Evolutionary conservation across 2,888 invertebrate species (phyloP).

Genomic region (Monopis laevigella): DNA sequence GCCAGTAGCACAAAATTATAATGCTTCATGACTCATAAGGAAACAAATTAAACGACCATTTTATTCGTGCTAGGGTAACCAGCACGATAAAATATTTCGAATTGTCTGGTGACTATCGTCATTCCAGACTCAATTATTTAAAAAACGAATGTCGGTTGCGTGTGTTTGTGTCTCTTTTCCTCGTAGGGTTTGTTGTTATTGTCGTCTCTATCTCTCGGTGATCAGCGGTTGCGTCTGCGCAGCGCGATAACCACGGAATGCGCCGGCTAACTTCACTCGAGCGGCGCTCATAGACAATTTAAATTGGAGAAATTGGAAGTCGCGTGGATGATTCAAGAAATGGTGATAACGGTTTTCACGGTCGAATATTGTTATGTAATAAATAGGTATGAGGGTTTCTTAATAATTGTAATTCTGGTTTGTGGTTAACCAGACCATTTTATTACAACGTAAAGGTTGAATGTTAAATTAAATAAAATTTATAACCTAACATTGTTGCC

Average conservation of each 20-base stretch:
- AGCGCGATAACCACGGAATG: conserved; percentile 59
- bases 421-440: too few species aligned
- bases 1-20: background rate
- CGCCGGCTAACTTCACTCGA: conserved; percentile 61
- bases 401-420: too few species aligned
- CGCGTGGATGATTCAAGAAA: conserved; percentile 36
- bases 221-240: conserved; percentile 46
- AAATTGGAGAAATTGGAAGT: conserved; percentile 63
- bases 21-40: conserved; percentile 32
- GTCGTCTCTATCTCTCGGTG: conserved; percentile 26
- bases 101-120: conserved; percentile 59
- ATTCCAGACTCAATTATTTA: conserved; percentile 63
- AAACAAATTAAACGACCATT: conserved; percentile 54
- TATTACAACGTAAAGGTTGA: too few species aligned
- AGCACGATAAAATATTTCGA: conserved; percentile 53
- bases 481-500: too few species aligned
- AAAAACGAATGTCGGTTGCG: conserved; percentile 52
- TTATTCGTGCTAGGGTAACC: conserved; percentile 47
- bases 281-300: conserved; percentile 62
- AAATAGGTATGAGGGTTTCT: too few species aligned
- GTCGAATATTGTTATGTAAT: conserved; percentile 7
- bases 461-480: too few species aligned
- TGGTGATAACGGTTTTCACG: conserved; percentile 36
- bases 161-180: conserved; percentile 38
- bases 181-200: conserved; percentile 32